phyloP scores from a whole-genome alignment of 1,140 invertebrate genomes.

The Agrilus planipennis region DNA sequence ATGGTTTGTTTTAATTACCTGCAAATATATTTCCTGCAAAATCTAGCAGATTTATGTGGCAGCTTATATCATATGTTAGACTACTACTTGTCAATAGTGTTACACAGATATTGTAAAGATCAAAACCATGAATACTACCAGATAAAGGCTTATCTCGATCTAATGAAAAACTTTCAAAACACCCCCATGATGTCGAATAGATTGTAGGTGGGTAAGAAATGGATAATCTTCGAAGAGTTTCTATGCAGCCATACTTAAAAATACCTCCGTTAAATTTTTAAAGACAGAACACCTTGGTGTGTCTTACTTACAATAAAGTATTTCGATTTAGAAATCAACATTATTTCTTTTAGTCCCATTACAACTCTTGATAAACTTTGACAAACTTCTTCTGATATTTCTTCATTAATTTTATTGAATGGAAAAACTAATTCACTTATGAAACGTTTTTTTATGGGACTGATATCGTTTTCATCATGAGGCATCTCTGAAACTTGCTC shows the following conservation, averaged over 20 bases:
- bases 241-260: conserved; percentile 40
- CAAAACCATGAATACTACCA: conserved; percentile 3
- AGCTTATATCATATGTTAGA: conserved; percentile 48
- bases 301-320: conserved; percentile 46
- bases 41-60: conserved; percentile 48
- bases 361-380: conserved; percentile 41
- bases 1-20: conserved; percentile 31
- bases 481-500: conserved; percentile 25
- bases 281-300: neutral
- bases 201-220: conserved; percentile 37
- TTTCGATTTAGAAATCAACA: conserved; percentile 47
- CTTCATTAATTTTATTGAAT: conserved; percentile 17
- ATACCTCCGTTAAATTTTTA: conserved; percentile 6
- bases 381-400: conserved; percentile 18
- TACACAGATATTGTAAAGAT: conserved; percentile 32
- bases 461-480: conserved; percentile 13
- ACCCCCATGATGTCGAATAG: conserved; percentile 42
- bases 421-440: conserved; percentile 30
- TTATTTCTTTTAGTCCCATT: conserved; percentile 31
- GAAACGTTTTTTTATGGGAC: conserved; percentile 22
- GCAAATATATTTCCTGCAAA: conserved; percentile 53
- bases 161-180: conserved; percentile 16
- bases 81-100: conserved; percentile 45
- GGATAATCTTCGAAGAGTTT: conserved; percentile 39
- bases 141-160: neutral